Evolutionary conservation across 1,140 invertebrate genomes (phyloP).

Genomic region (Zaprionus ghesquierei): DNA sequence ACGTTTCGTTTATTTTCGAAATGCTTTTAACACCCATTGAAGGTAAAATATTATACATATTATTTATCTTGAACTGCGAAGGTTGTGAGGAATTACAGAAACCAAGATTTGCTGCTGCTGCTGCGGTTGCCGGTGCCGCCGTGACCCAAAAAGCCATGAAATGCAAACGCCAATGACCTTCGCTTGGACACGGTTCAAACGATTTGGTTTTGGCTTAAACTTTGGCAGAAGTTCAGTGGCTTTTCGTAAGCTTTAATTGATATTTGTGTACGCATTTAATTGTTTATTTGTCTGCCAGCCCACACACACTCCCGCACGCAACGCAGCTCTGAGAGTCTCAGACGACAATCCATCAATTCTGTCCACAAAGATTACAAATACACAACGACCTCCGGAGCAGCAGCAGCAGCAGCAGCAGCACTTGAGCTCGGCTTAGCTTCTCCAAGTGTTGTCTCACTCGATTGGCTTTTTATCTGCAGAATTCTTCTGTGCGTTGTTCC

Average conservation of each 20-base stretch:
- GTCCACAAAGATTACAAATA: slow-evolving; percentile 40
- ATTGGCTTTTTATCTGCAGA: background rate
- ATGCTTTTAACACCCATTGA: background rate
- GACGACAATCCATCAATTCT: slow-evolving; percentile 44
- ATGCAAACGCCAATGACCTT: slow-evolving; percentile 66
- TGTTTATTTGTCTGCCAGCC: slow-evolving; percentile 38
- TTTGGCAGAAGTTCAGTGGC: slow-evolving; percentile 66
- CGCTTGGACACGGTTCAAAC: slow-evolving; percentile 55
- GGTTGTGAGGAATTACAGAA: slow-evolving; percentile 20
- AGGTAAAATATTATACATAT: slow-evolving; percentile 16
- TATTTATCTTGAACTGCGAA: slow-evolving; percentile 4
- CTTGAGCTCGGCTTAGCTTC: background rate
- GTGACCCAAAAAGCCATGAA: slow-evolving; percentile 63
- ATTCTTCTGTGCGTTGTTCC: background rate
- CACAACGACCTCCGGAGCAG: slow-evolving; percentile 8
- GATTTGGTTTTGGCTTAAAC: slow-evolving; percentile 49
- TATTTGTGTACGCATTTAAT: slow-evolving; percentile 64
- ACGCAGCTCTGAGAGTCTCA: background rate
- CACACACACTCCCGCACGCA: slow-evolving; percentile 33
- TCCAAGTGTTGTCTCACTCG: background rate
- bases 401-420: no score
- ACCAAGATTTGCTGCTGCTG: background rate
- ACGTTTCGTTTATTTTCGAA: background rate
- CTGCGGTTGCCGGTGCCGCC: no score
- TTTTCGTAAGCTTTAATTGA: slow-evolving; percentile 57